Evolutionary conservation across 1,140 invertebrate genomes (phyloP).

Genomic region (Lepidotrigona ventralis): DNA sequence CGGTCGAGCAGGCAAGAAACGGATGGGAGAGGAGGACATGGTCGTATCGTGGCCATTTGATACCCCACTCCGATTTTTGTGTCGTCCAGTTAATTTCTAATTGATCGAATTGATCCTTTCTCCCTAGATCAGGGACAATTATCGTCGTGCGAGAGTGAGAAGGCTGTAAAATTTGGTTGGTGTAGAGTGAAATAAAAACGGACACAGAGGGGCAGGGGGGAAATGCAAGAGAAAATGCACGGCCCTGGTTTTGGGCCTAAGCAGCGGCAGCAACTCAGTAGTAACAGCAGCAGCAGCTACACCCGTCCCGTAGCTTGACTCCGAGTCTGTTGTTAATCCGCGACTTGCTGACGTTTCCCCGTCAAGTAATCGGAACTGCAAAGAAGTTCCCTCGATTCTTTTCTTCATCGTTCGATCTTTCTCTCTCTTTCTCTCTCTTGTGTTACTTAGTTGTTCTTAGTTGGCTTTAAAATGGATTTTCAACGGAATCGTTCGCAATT

Average conservation of each 20-base stretch:
- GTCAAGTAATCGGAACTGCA: conserved; percentile 4
- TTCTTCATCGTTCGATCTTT: conserved; percentile 2
- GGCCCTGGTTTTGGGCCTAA: conserved; percentile 69
- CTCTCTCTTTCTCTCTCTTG: too few relatives aligned
- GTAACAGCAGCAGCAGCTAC: conserved; percentile 59
- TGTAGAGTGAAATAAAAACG: background rate
- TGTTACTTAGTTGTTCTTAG: background rate
- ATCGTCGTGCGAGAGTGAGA: too few relatives aligned
- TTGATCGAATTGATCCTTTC: too few relatives aligned
- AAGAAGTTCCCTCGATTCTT: background rate
- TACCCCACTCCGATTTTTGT: conserved; percentile 13
- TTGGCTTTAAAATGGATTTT: conserved; percentile 7
- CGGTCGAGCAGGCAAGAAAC: conserved; percentile 68
- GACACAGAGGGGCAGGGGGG: background rate
- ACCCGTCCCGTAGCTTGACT: conserved; percentile 72
- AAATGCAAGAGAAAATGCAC: conserved; percentile 39
- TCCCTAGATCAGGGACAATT: background rate
- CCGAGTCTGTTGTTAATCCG: conserved; percentile 72
- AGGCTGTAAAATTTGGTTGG: background rate
- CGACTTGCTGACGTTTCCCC: conserved; percentile 74
- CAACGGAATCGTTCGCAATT: conserved; percentile 21
- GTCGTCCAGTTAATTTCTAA: background rate
- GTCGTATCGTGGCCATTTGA: conserved; percentile 40
- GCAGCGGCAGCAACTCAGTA: conserved; percentile 64
- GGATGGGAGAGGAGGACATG: conserved; percentile 63